A percentile compares a stretch with the other conserved stretches of the same genome.
These are phyloP conservation scores for Pomatostomus ruficeps DNA, from an alignment of 2,113 vertebrate species.

Conservation along the genomic window DNA sequence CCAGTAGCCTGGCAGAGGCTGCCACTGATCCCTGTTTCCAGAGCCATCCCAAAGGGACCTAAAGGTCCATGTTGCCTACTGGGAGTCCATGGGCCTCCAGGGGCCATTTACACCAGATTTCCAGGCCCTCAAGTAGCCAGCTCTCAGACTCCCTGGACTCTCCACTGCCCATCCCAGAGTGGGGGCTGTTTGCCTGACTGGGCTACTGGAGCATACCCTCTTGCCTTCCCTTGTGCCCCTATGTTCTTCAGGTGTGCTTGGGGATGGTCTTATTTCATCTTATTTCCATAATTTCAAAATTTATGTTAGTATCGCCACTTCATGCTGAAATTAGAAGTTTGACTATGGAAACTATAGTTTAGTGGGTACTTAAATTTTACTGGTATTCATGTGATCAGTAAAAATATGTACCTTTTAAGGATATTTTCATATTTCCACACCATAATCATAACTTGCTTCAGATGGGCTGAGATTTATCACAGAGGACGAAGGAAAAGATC, in stretches of 20 bases:
- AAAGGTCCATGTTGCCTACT: fast-evolving
- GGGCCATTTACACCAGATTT: background rate
- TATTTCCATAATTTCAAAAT: background rate
- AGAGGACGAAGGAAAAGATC: slow-evolving; percentile 22
- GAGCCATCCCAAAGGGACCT: background rate
- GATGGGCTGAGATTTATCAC: background rate
- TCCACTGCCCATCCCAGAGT: background rate
- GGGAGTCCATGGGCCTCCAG: background rate
- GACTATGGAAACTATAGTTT: background rate
- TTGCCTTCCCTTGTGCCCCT: background rate
- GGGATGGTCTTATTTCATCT: background rate
- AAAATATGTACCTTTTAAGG: background rate
- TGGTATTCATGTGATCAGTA: background rate
- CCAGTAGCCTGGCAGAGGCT: background rate
- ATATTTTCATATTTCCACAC: background rate
- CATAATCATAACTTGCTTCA: background rate
- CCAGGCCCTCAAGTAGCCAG: background rate
- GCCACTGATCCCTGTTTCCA: background rate
- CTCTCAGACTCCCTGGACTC: background rate
- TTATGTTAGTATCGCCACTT: background rate
- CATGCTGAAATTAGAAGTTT: background rate
- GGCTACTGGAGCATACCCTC: background rate
- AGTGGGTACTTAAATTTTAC: background rate
- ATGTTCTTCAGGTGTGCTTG: fast-evolving
- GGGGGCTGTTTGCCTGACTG: background rate